phyloP scores from a whole-genome alignment of 1,140 invertebrate species.

The Grapholita molesta region DNA sequence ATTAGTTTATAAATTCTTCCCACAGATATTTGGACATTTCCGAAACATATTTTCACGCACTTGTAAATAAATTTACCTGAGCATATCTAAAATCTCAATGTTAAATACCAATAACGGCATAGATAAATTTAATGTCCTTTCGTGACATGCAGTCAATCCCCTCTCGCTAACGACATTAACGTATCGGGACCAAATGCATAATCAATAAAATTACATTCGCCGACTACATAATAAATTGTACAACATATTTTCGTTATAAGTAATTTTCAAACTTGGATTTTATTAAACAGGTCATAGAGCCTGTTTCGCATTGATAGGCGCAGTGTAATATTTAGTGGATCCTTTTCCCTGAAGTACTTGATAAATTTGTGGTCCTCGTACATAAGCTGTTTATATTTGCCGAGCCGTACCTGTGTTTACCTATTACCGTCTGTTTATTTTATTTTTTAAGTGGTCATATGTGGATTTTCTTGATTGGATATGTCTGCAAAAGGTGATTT shows the following conservation, averaged over 20 bases:
- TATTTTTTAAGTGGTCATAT: background rate
- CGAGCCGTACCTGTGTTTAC: background rate
- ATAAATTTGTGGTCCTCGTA: no score
- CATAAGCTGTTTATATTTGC: background rate
- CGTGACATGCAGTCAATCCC: background rate
- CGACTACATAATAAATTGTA: background rate
- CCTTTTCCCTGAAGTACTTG: no score
- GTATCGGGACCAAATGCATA: slow-evolving; percentile 3
- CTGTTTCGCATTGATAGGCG: background rate
- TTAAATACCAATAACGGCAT: no score
- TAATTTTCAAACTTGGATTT: background rate
- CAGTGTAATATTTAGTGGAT: no score
- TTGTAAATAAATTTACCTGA: no score
- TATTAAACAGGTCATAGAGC: background rate
- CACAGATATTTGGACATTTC: no score
- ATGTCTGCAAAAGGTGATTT: background rate
- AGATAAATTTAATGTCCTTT: no score
- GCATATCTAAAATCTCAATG: no score
- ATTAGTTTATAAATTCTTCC: no score
- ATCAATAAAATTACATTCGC: slow-evolving; percentile 9
- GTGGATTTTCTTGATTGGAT: background rate
- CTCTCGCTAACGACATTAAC: background rate
- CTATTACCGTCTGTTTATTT: background rate
- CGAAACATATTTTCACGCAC: no score
- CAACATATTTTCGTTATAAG: background rate